Evolutionary conservation across 2,888 invertebrate genomes (phyloP).

Genomic region (Vannuccia rotundouncinata): DNA sequence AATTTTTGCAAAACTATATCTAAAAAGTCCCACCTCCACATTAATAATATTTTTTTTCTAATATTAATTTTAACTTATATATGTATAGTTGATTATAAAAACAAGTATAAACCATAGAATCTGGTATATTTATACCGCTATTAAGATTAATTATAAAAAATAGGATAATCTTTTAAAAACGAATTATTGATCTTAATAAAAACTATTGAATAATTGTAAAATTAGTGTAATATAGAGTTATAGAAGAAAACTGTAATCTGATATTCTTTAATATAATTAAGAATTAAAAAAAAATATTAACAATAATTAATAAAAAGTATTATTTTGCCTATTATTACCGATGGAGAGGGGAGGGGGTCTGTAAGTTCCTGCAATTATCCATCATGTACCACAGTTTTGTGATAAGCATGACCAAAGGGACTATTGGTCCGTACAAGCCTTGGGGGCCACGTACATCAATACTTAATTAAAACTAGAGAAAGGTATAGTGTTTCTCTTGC

Average conservation of each 20-base stretch:
- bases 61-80: conserved; percentile 10
- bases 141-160: neutral
- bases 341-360: too few relatives aligned
- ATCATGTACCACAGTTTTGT: too few relatives aligned
- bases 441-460: too few relatives aligned
- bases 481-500: too few relatives aligned
- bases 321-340: too few relatives aligned
- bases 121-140: neutral
- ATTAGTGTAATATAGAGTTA: neutral
- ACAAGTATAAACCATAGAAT: conserved; percentile 15
- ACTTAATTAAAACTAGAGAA: too few relatives aligned
- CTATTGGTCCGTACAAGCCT: too few relatives aligned
- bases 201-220: too few relatives aligned
- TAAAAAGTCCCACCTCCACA: conserved; percentile 20
- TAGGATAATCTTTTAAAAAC: too few relatives aligned
- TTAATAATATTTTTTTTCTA: conserved; percentile 16
- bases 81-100: conserved; percentile 10
- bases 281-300: neutral
- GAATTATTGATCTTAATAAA: too few relatives aligned
- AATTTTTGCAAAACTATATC: conserved; percentile 21
- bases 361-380: too few relatives aligned
- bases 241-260: neutral
- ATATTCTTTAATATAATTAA: neutral
- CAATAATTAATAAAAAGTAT: neutral
- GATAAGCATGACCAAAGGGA: too few relatives aligned